Conservation (phyloP, 2,888 invertebrate species). For the Lasioglossum malachurum region DNA sequence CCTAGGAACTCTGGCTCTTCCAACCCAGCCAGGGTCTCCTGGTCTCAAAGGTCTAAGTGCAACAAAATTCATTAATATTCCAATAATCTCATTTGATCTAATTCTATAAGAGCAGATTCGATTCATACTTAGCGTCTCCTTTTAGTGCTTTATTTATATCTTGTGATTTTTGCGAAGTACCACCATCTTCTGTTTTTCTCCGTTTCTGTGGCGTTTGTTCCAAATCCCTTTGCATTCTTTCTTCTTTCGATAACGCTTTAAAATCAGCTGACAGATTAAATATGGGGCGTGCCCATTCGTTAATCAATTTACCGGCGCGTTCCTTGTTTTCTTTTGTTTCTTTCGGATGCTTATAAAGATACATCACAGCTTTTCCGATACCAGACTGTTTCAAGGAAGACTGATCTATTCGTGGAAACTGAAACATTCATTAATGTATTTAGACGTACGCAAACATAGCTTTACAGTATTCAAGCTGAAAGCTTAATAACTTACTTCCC, state of each 20-base stretch:
- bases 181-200: conserved; percentile 85
- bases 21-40: conserved; percentile 98
- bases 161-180: conserved; percentile 85
- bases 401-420: conserved; percentile 96
- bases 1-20: conserved; percentile 96
- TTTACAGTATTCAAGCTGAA: conserved; percentile 17
- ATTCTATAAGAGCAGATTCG: background rate
- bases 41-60: conserved; percentile 90
- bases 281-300: conserved; percentile 99
- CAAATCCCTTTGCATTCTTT: conserved; percentile 96
- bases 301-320: conserved; percentile 95
- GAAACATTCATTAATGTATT: conserved; percentile 73
- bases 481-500: conserved; percentile 87
- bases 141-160: conserved; percentile 89
- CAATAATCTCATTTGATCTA: background rate
- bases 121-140: conserved; percentile 87
- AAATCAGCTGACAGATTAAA: conserved; percentile 98
- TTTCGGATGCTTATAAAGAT: conserved; percentile 99
- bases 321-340: conserved; percentile 97
- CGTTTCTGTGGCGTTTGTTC: conserved; percentile 91
- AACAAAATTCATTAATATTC: conserved; percentile 10
- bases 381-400: conserved; percentile 97
- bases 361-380: conserved; percentile 99
- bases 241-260: conserved; percentile 96
- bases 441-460: background rate